Percentiles rank a stretch among this genome's conserved stretches.
Conservation (phyloP, 1,140 invertebrate species). For the Ditylenchus dipsaci region DNA sequence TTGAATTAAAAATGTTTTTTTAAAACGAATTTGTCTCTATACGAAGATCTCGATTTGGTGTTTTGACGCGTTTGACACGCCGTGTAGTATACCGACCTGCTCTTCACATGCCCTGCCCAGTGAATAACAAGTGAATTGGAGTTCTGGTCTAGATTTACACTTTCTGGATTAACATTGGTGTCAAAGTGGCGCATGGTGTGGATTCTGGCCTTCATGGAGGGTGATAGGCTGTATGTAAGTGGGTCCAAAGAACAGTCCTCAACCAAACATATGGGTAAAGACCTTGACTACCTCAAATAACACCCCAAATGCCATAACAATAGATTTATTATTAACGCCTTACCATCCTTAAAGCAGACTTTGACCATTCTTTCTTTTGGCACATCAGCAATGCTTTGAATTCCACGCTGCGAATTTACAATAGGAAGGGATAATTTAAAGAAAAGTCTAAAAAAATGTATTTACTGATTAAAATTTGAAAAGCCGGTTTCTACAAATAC, state of each 20-base stretch:
- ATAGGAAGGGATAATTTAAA: no score
- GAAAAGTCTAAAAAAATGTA: no score
- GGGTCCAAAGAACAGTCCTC: conserved; percentile 47
- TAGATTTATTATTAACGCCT: neutral
- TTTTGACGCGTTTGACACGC: no score
- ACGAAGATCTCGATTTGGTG: no score
- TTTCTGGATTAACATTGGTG: conserved; percentile 21
- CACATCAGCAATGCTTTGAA: conserved; percentile 11
- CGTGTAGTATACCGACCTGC: no score
- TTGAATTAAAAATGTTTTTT: no score
- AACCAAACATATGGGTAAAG: conserved; percentile 50
- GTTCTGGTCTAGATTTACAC: neutral
- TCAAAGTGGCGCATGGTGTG: conserved; percentile 48
- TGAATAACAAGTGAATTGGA: conserved; percentile 14
- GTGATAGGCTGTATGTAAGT: conserved; percentile 41
- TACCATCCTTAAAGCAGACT: conserved; percentile 11
- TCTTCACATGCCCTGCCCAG: conserved; percentile 21
- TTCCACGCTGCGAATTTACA: neutral
- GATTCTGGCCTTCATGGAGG: conserved; percentile 48
- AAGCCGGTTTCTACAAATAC: no score
- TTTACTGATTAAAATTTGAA: no score
- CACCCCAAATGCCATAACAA: neutral
- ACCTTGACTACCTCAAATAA: conserved; percentile 32
- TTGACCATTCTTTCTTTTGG: neutral
- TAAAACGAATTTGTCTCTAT: no score